These are phyloP conservation scores for Pollenia labialis DNA, from an alignment of 2,888 invertebrate species.

Conservation along the genomic window DNA sequence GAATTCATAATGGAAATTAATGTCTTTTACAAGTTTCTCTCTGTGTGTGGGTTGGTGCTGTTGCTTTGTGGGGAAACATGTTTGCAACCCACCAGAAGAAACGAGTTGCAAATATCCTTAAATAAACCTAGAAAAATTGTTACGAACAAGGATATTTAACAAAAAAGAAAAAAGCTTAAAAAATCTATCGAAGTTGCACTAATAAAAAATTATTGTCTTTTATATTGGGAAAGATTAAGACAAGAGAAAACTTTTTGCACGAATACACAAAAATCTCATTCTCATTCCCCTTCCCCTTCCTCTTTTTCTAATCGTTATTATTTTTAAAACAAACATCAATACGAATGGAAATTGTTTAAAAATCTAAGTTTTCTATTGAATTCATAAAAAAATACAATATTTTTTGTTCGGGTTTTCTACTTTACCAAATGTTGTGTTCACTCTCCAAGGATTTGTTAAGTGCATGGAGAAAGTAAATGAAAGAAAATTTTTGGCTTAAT, in stretches of 20 bases:
- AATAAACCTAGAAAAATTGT: constrained; percentile 23
- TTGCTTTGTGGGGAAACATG: background rate
- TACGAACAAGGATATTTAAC: background rate
- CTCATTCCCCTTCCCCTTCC: background rate
- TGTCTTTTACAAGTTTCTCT: constrained; percentile 18
- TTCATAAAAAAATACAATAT: background rate
- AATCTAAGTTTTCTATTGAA: constrained; percentile 7
- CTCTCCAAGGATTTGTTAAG: constrained; percentile 5
- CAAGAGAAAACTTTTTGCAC: constrained; percentile 5
- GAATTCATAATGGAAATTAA: constrained; percentile 47
- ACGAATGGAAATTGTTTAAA: background rate
- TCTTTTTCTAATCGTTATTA: background rate
- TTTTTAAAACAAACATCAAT: background rate
- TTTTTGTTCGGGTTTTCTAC: background rate
- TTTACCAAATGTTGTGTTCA: background rate
- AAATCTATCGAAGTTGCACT: background rate
- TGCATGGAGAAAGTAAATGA: constrained; percentile 10
- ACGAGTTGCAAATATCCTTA: constrained; percentile 39
- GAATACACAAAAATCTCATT: constrained; percentile 40
- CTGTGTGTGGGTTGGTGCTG: background rate
- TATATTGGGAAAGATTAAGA: background rate
- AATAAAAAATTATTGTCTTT: constrained; percentile 5
- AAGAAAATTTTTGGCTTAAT: constrained; percentile 44
- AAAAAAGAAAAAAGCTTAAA: background rate
- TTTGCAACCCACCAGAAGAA: constrained; percentile 4